phyloP scores from a whole-genome alignment of 2,797 vertebrate species.

The Etheostoma perlongum region DNA sequence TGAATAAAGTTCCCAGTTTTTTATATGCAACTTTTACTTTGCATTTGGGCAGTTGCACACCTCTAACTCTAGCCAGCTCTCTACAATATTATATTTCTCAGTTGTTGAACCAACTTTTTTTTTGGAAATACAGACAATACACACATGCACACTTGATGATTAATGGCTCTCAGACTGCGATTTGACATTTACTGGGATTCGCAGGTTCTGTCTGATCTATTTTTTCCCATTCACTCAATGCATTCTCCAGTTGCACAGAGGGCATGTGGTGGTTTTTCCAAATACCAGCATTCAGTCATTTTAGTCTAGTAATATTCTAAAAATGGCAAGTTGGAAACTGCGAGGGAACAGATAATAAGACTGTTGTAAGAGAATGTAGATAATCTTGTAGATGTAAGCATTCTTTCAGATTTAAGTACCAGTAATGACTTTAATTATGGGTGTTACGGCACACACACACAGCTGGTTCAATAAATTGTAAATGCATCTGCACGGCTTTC shows the following conservation, averaged over 20 bases:
- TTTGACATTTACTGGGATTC: slow-evolving; percentile 33
- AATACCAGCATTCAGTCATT: slow-evolving; percentile 34
- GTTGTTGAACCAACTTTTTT: slow-evolving; percentile 27
- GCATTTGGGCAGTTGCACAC: background rate
- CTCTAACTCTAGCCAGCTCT: background rate
- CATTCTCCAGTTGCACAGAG: slow-evolving; percentile 20
- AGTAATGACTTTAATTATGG: slow-evolving; percentile 31
- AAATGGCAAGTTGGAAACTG: slow-evolving; percentile 32
- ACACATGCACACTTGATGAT: slow-evolving; percentile 38
- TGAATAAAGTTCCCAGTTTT: background rate
- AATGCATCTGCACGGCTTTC: slow-evolving; percentile 12
- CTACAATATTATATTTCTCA: slow-evolving; percentile 15
- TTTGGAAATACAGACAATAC: slow-evolving; percentile 41
- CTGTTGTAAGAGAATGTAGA: background rate
- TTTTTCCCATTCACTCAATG: slow-evolving; percentile 41
- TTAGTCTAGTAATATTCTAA: slow-evolving; percentile 20
- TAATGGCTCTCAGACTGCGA: slow-evolving; percentile 27
- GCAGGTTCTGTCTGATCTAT: slow-evolving; percentile 32
- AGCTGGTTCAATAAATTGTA: slow-evolving; percentile 29
- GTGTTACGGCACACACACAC: slow-evolving; percentile 3
- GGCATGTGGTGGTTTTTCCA: slow-evolving; percentile 27
- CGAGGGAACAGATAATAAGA: background rate
- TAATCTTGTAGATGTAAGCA: slow-evolving; percentile 16
- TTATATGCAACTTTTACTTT: slow-evolving; percentile 2
- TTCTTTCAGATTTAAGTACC: slow-evolving; percentile 27